Evolutionary conservation across 2,797 vertebrate genomes (phyloP).

Genomic region (Chrosomus eos): DNA sequence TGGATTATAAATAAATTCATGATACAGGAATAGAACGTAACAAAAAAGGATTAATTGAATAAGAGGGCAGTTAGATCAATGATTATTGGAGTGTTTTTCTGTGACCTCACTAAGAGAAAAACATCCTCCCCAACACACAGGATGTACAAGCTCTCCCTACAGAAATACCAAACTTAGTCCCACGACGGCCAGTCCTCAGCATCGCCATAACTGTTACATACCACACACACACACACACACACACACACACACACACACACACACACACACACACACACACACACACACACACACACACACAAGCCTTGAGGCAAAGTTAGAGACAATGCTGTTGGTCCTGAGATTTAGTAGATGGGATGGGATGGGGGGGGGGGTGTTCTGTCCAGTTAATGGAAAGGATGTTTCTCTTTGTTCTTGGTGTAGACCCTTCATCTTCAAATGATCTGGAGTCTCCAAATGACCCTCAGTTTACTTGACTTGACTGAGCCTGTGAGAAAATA

Average conservation of each 20-base stretch:
- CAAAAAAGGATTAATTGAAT: not conserved
- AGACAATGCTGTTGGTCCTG: not conserved
- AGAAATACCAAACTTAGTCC: not conserved
- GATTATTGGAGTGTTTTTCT: slow-evolving; percentile 1
- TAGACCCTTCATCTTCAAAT: slow-evolving; percentile 22
- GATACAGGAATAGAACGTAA: not conserved
- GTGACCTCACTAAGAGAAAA: slow-evolving; percentile 28
- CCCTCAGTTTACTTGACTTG: slow-evolving; percentile 29
- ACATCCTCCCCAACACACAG: slow-evolving; percentile 47
- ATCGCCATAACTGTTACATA: slow-evolving; percentile 5
- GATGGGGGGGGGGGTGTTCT: slow-evolving; percentile 14
- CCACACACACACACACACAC: too few species aligned
- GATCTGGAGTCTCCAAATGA: slow-evolving; percentile 36
- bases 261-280: too few species aligned
- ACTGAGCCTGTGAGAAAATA: slow-evolving; percentile 65
- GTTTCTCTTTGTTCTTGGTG: slow-evolving; percentile 40
- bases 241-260: slow-evolving; percentile 5
- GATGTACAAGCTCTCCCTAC: slow-evolving; percentile 29
- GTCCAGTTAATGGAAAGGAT: slow-evolving; percentile 5
- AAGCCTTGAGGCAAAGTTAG: not conserved
- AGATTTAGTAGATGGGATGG: too few species aligned
- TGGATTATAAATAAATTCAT: not conserved
- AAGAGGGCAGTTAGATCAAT: not conserved
- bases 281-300: slow-evolving; percentile 2
- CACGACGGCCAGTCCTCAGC: not conserved